phyloP scores from a whole-genome alignment of 2,113 vertebrate species.

The Cyphomyrus plagiostoma region DNA sequence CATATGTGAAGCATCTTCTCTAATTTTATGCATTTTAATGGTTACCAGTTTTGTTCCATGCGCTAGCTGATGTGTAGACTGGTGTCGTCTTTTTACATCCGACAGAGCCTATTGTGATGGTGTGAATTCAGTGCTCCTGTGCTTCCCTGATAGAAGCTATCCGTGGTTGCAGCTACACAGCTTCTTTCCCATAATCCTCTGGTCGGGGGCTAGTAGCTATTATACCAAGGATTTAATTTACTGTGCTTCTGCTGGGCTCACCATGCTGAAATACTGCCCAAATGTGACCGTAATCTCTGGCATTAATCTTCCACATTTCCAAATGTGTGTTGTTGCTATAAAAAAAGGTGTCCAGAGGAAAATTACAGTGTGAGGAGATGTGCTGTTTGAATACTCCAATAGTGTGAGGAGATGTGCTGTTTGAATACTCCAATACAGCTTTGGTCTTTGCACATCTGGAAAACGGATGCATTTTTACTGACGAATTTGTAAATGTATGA shows the following conservation, averaged over 20 bases:
- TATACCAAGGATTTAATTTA: not conserved
- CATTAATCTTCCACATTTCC: not conserved
- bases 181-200: not conserved
- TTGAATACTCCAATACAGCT: not conserved
- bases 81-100: not conserved
- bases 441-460: not conserved
- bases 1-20: not conserved
- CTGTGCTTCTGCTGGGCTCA: not conserved
- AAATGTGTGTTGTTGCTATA: not conserved
- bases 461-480: not conserved
- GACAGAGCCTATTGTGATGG: not conserved
- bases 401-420: too few relatives aligned
- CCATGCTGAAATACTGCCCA: not conserved
- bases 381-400: not conserved
- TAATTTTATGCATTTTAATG: not conserved
- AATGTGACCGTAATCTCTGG: slow-evolving; percentile 8
- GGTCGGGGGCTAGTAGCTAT: not conserved
- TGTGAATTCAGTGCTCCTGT: slow-evolving; percentile 1
- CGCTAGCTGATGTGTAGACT: not conserved
- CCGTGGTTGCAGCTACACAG: not conserved
- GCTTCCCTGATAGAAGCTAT: not conserved
- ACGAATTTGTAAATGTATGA: not conserved
- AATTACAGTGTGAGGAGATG: not conserved
- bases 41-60: not conserved
- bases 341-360: not conserved